Conservation (phyloP, 2,888 invertebrate species). For the Rotaria magnacalcarata region DNA sequence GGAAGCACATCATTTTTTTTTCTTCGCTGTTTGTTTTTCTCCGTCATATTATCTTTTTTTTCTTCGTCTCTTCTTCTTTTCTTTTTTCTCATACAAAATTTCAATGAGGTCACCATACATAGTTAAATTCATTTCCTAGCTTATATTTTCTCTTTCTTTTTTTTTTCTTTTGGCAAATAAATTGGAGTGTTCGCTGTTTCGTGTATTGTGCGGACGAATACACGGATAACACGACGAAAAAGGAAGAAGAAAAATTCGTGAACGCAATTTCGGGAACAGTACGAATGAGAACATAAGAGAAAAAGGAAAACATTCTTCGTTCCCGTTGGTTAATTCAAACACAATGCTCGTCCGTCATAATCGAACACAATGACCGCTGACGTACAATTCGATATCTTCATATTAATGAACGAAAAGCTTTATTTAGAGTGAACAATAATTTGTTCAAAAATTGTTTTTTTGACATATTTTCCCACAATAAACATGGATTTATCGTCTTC, state of each 20-base stretch:
- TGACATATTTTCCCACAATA: background rate
- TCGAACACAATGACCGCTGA: constrained; percentile 10
- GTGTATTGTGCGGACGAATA: background rate
- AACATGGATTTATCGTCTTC: background rate
- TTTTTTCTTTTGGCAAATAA: background rate
- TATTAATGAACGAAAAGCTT: constrained; percentile 12
- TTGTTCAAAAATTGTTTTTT: background rate
- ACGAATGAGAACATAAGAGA: background rate
- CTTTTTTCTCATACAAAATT: background rate
- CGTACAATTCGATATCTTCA: constrained; percentile 13
- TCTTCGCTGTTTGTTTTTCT: background rate
- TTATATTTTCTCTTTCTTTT: background rate
- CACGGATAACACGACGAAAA: background rate
- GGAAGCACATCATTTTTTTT: background rate
- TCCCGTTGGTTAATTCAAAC: background rate
- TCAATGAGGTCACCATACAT: constrained; percentile 6
- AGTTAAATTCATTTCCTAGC: background rate
- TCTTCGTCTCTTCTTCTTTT: background rate
- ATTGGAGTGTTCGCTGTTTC: background rate
- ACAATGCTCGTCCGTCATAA: constrained; percentile 19
- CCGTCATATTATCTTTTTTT: background rate
- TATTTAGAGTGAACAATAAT: background rate
- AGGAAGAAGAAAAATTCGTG: background rate
- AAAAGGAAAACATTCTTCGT: background rate
- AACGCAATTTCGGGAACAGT: background rate